Base-by-base conservation (phyloP, 2,113 vertebrate species). In the Prochilodus magdalenae region DNA sequence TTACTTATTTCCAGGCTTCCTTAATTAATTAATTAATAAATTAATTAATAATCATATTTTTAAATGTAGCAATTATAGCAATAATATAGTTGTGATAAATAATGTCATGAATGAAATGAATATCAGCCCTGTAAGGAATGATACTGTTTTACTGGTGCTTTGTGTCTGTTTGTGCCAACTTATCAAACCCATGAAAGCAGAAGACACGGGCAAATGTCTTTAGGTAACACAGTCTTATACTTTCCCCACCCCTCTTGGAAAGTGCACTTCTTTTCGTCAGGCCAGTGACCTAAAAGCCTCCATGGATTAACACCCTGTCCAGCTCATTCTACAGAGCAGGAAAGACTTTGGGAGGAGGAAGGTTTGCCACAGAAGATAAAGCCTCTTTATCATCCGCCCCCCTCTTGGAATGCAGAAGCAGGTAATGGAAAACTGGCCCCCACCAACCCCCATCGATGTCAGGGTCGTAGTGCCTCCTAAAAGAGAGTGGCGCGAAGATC, bases 361-460 rank as follows among this genome's bases (percentile, higher is more conserved):
- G 70, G 77, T 59, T 80, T 76, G 40, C 47, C 27, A 66, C 67
- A 72, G 10, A 72, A 55, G 82, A 87, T 82, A 82, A 84, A 51
- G n/a, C 2, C 79, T 82, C 51, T 82, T 87, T 85, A 84, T 85
- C 75, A 26, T 72, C 14, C 57, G 29, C 16, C 72, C 51, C 79
- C 51, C 79, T 20, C 33, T 66, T 73, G 79, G 72, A 82, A 86
- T 82, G 76, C 60, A 26, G 18, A 36, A 73, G 75, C 79, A 84
- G 76, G 84, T 84, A 77, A 84, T 87, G 82, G 86, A 86, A 87
- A 86, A 79, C 63, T 13, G 53, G 27, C 40, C 73, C 47, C 30
- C 10, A 10, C 47, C 55, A 70, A 47, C 59, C 47, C 27, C 24
- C 72, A 36, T 5, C 53, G 49, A 13, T 67, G 57, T 67, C 85